Percentiles rank a stretch among this genome's conserved stretches.
phyloP scores from a whole-genome alignment of 2,113 vertebrate species.

The Cromileptes altivelis region DNA sequence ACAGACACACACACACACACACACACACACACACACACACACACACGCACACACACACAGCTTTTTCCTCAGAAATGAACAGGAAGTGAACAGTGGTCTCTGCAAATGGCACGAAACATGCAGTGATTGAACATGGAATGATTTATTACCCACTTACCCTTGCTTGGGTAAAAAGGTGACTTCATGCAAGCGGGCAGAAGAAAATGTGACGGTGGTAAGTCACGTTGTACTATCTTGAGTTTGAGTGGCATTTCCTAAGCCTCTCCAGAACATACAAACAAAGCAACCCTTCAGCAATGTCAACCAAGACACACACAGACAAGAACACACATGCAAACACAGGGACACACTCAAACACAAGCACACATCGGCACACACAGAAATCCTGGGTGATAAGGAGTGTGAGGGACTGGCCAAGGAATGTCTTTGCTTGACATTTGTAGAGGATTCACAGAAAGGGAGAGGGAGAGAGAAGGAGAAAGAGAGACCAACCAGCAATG shows the following conservation, averaged over 20 bases:
- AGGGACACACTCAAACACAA: slow-evolving; percentile 14
- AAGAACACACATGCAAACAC: slow-evolving; percentile 45
- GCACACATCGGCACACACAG: slow-evolving; percentile 5
- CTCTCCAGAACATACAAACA: slow-evolving; percentile 42
- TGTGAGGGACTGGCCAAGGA: slow-evolving; percentile 31
- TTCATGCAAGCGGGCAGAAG: not conserved
- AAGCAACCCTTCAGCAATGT: slow-evolving; percentile 45
- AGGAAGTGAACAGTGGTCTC: slow-evolving; percentile 19
- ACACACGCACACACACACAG: slow-evolving; percentile 2
- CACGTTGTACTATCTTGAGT: slow-evolving; percentile 7
- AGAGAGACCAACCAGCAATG: not conserved
- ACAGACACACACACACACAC: slow-evolving; percentile 15
- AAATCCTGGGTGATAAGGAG: slow-evolving; percentile 38
- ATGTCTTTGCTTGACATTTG: slow-evolving; percentile 42
- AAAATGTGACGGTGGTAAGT: slow-evolving; percentile 3
- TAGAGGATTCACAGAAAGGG: slow-evolving; percentile 24
- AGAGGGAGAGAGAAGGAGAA: not conserved
- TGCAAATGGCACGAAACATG: slow-evolving; percentile 36
- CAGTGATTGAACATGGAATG: slow-evolving; percentile 31
- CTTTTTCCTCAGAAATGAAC: not conserved
- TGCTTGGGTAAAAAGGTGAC: slow-evolving; percentile 34
- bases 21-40: slow-evolving; percentile 28
- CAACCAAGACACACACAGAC: slow-evolving; percentile 26
- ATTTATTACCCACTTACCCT: slow-evolving; percentile 38
- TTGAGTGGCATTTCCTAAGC: slow-evolving; percentile 49